These are phyloP conservation scores for Anguilla anguilla DNA, from an alignment of 2,797 vertebrate genomes.

Conservation along the genomic window DNA sequence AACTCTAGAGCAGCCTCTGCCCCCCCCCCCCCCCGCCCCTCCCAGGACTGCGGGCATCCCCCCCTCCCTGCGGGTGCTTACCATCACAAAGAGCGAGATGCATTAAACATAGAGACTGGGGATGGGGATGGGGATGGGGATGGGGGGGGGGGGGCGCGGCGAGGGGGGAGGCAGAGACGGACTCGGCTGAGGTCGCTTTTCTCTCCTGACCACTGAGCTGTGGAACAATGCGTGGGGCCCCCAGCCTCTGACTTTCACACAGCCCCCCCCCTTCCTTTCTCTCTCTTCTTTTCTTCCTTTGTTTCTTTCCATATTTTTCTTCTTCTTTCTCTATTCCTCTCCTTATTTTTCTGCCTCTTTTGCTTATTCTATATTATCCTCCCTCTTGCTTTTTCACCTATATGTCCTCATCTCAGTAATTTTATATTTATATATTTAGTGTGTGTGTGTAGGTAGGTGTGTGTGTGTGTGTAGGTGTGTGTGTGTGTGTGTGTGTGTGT, in stretches of 20 bases:
- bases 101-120: conserved; percentile 73
- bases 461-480: conserved; percentile 48
- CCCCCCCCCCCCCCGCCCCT: conserved; percentile 58
- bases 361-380: neutral
- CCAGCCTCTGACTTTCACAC: conserved; percentile 77
- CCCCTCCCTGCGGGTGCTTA: conserved; percentile 73
- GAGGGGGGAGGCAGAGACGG: conserved; percentile 68
- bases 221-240: conserved; percentile 72
- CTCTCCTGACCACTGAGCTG: conserved; percentile 66
- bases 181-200: conserved; percentile 73
- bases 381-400: neutral
- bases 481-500: conserved; percentile 40
- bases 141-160: conserved; percentile 54
- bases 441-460: conserved; percentile 21
- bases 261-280: conserved; percentile 28
- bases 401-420: neutral
- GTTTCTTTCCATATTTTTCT: conserved; percentile 62
- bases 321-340: conserved; percentile 46
- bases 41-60: conserved; percentile 72
- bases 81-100: conserved; percentile 82
- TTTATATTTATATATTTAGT: neutral
- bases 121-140: neutral
- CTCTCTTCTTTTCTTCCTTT: conserved; percentile 65
- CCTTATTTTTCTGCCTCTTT: neutral
- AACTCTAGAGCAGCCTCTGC: conserved; percentile 48